Evolutionary conservation across 2,888 invertebrate genomes (phyloP).

Genomic region (Platycheirus albimanus): DNA sequence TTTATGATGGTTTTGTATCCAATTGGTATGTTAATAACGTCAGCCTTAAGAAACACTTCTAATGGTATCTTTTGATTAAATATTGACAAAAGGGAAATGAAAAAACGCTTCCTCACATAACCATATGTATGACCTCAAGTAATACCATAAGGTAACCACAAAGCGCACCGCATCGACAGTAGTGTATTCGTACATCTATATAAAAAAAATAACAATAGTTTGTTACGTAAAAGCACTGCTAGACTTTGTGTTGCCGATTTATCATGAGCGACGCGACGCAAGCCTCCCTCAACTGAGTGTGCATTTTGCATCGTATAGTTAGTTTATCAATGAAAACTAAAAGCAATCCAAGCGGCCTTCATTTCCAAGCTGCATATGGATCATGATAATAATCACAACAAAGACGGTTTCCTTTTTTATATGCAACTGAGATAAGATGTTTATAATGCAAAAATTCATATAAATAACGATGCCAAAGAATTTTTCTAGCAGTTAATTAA

Average conservation of each 20-base stretch:
- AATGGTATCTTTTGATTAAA: no score
- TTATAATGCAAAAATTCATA: slow-evolving; percentile 21
- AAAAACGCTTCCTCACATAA: background rate
- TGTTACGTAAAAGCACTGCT: background rate
- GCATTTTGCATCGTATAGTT: background rate
- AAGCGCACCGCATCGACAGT: slow-evolving; percentile 30
- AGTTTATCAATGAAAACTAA: slow-evolving; percentile 14
- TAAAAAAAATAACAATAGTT: background rate
- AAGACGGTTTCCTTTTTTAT: slow-evolving; percentile 48
- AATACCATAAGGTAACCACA: slow-evolving; percentile 37
- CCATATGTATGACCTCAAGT: slow-evolving; percentile 15
- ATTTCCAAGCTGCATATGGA: slow-evolving; percentile 26
- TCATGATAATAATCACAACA: slow-evolving; percentile 50
- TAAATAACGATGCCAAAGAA: slow-evolving; percentile 39
- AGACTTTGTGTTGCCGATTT: slow-evolving; percentile 29
- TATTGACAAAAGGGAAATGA: background rate
- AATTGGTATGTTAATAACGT: no score
- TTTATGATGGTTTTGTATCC: no score
- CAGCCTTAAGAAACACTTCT: no score
- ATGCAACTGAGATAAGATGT: slow-evolving; percentile 31
- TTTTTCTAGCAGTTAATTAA: slow-evolving; percentile 29
- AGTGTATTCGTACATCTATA: background rate
- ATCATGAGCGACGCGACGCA: no score
- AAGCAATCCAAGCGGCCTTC: slow-evolving; percentile 27
- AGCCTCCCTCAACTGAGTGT: background rate